phyloP scores from a whole-genome alignment of 2,797 vertebrate genomes.

The Onychomys leucogaster region DNA sequence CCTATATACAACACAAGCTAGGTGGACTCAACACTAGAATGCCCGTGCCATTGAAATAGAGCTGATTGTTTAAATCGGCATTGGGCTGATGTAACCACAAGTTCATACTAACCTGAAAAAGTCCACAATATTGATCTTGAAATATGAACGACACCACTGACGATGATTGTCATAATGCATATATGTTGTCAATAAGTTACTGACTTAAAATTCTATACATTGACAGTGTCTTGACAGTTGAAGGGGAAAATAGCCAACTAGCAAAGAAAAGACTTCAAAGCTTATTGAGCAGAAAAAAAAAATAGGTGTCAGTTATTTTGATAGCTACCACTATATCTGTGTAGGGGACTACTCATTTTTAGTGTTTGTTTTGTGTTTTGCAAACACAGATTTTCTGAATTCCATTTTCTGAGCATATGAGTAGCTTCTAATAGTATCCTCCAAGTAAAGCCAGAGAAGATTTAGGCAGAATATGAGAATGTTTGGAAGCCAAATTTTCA shows the following conservation, averaged over 20 bases:
- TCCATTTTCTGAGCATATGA: background rate
- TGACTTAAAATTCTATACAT: background rate
- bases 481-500: conserved; percentile 1
- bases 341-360: background rate
- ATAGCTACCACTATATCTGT: background rate
- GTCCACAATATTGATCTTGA: background rate
- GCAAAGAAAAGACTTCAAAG: conserved; percentile 14
- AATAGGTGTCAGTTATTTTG: background rate
- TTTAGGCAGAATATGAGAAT: background rate
- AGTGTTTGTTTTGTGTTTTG: background rate
- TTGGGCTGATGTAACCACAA: background rate
- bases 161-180: background rate
- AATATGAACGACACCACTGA: background rate
- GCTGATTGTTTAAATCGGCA: background rate
- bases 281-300: conserved; percentile 4
- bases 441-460: conserved; percentile 10
- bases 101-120: background rate
- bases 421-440: background rate
- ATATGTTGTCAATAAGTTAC: background rate
- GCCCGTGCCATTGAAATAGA: accelerated
- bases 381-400: background rate
- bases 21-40: background rate
- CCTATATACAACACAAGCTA: too few species aligned
- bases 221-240: background rate
- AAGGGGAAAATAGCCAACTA: background rate